These are phyloP conservation scores for Telmatherina bonti DNA, from an alignment of 2,797 vertebrate genomes.

Conservation along the genomic window DNA sequence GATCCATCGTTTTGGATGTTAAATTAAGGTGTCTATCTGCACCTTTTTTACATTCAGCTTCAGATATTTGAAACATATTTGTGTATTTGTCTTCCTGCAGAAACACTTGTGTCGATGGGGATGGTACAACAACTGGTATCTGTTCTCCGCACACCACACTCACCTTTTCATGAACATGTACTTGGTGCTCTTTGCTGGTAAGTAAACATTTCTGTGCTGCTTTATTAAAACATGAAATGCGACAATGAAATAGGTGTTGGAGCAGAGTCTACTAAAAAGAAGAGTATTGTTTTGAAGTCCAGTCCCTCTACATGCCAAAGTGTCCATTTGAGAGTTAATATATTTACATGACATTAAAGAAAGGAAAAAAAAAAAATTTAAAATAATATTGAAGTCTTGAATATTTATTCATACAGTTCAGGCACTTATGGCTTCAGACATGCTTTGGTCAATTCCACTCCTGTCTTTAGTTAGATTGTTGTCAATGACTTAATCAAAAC, in stretches of 20 bases:
- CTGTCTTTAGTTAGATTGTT: too few species aligned
- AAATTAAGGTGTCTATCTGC: background rate
- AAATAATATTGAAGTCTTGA: too few species aligned
- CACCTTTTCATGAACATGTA: slow-evolving; percentile 90
- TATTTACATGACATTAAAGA: too few species aligned
- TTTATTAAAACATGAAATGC: background rate
- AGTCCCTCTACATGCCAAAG: too few species aligned
- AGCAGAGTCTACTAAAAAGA: too few species aligned
- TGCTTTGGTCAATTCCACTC: too few species aligned
- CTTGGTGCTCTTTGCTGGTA: slow-evolving; percentile 92
- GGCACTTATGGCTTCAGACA: too few species aligned
- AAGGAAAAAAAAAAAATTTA: too few species aligned
- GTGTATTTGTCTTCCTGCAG: slow-evolving; percentile 65
- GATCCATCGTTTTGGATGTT: slow-evolving; percentile 1
- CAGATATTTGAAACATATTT: background rate
- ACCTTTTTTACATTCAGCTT: background rate
- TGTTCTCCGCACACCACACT: slow-evolving; percentile 86
- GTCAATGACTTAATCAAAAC: background rate
- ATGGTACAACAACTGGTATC: slow-evolving; percentile 94
- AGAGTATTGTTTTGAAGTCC: too few species aligned
- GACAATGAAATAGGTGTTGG: too few species aligned
- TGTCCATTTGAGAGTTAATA: too few species aligned
- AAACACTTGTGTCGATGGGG: slow-evolving; percentile 89
- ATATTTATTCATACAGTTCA: too few species aligned
- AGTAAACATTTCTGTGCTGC: slow-evolving; percentile 11